Percentiles rank a stretch among this genome's conserved stretches.
phyloP scores from a whole-genome alignment of 2,888 invertebrate species.

The Crepidodera aurea region DNA sequence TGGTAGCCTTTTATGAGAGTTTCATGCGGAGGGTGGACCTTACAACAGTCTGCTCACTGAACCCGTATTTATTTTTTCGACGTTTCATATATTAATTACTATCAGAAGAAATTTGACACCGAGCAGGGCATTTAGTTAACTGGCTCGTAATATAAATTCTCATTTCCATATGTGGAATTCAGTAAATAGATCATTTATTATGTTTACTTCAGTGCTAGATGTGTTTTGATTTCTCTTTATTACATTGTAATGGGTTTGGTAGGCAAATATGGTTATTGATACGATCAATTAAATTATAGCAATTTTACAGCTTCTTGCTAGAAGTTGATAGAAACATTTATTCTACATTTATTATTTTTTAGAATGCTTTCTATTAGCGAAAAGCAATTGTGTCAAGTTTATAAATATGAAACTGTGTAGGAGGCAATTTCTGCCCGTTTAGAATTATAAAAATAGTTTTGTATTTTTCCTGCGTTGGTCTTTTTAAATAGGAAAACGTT shows the following conservation, averaged over 20 bases:
- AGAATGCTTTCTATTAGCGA: background rate
- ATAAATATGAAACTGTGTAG: background rate
- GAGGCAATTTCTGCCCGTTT: background rate
- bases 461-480: background rate
- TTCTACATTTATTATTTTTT: background rate
- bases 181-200: constrained; percentile 12
- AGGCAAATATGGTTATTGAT: background rate
- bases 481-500: too few relatives aligned
- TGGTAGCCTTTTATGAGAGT: constrained; percentile 12
- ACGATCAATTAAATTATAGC: background rate
- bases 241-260: background rate
- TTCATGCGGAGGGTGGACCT: constrained; percentile 1
- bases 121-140: constrained; percentile 13
- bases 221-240: background rate
- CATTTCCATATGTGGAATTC: constrained; percentile 8
- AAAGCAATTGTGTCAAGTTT: background rate
- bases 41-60: constrained; percentile 18
- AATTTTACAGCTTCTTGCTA: background rate
- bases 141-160: constrained; percentile 9
- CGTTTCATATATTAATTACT: constrained; percentile 24
- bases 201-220: background rate
- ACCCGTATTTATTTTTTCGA: constrained; percentile 33
- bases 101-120: constrained; percentile 30
- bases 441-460: background rate
- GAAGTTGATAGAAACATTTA: background rate